Conservation (phyloP, 2,797 vertebrate species). For the Streptopelia turtur region DNA sequence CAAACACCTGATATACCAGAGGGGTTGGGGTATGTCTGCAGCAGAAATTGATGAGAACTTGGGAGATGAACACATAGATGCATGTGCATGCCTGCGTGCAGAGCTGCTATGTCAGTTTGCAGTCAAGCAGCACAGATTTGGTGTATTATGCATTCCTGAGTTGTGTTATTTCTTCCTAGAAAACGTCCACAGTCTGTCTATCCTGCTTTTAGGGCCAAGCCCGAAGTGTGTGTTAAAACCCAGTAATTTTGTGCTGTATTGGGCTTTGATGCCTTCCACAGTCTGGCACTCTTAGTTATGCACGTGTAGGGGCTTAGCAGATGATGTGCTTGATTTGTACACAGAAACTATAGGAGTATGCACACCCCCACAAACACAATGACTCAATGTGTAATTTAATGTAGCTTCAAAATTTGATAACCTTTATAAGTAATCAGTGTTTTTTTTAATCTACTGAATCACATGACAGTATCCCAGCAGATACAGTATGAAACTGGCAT, state of each 20-base stretch:
- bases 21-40: accelerated
- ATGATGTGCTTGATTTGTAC: neutral
- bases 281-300: neutral
- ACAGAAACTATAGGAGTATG: neutral
- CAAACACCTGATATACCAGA: accelerated
- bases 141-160: neutral
- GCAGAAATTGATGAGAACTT: neutral
- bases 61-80: accelerated
- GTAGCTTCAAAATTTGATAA: conserved; percentile 62
- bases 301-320: neutral
- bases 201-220: neutral
- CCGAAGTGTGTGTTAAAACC: accelerated
- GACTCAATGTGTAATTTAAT: conserved; percentile 36
- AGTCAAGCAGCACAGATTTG: neutral
- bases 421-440: conserved; percentile 47
- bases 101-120: neutral
- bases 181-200: too few species aligned
- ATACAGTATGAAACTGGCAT: conserved; percentile 24
- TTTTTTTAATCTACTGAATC: conserved; percentile 69
- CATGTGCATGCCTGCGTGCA: accelerated
- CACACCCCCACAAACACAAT: neutral
- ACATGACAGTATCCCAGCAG: conserved; percentile 23
- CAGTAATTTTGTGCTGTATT: neutral
- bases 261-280: neutral
- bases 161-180: neutral